Conservation (phyloP, 1,140 invertebrate genomes). For the Drosophila saltans region DNA sequence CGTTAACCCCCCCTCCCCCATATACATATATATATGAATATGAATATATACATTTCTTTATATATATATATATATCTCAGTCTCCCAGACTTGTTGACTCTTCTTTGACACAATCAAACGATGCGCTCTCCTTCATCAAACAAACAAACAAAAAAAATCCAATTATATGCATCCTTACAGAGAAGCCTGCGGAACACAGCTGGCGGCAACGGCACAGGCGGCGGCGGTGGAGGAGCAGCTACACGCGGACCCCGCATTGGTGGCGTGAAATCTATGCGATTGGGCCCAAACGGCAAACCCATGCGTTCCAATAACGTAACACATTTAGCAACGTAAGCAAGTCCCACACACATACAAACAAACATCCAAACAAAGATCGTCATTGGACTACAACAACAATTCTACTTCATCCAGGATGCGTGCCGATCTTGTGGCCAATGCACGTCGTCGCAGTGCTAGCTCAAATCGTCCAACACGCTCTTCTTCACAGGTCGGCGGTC, state of each 20-base stretch:
- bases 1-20: constrained; percentile 9
- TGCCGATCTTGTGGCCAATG: constrained; percentile 67
- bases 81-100: constrained; percentile 35
- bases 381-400: constrained; percentile 57
- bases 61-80: constrained; percentile 10
- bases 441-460: constrained; percentile 46
- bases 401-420: constrained; percentile 75
- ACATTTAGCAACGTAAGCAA: constrained; percentile 81
- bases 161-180: constrained; percentile 80
- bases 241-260: constrained; percentile 50
- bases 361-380: constrained; percentile 28
- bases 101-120: constrained; percentile 52
- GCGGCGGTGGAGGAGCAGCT: constrained; percentile 8
- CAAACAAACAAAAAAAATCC: constrained; percentile 47
- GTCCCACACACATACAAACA: constrained; percentile 15
- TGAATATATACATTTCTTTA: constrained; percentile 12
- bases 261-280: constrained; percentile 65
- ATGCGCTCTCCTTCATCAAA: constrained; percentile 55
- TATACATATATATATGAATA: background rate
- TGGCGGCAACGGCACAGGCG: constrained; percentile 23
- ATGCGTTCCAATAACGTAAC: constrained; percentile 71
- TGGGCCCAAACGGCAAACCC: constrained; percentile 74
- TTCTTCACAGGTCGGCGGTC: constrained; percentile 39
- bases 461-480: constrained; percentile 45
- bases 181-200: constrained; percentile 78